Base-by-base conservation (phyloP, 2,888 invertebrate genomes). In the Cheilosia vernalis region DNA sequence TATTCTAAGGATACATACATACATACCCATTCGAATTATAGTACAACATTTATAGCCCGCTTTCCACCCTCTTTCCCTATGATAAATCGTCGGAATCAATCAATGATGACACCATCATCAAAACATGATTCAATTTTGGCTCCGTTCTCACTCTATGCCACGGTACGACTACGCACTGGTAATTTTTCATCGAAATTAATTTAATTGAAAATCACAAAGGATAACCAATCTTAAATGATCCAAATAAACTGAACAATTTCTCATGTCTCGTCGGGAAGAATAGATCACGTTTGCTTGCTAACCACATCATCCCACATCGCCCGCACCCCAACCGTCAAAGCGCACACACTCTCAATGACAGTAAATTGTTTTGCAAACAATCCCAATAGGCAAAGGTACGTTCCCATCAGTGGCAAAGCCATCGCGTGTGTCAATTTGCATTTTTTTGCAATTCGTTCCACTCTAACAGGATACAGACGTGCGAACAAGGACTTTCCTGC, bases 201-300 rank as follows among this genome's bases (percentile, higher is more conserved):
- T 85, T 85, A 81, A 85, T 81, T 85, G 85, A 85, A 85, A 85
- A 81, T 81, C 81, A 81, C 81, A 81, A 85, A 80, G 85, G 85
- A 85, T 85, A 85, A 81, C 85, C 85, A 85, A 85, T 85, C 85
- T 72, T 81, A 85, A 85, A 85, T 85, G 85, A 85, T 85, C 85
- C 81, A 85, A 85, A 85, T 81, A 85, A 85, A 81, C 81, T 85
- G 30, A 81, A 76, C 85, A 72, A 85, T 85, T 72, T 85, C 85
- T 85, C 85, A 85, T 81, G 85, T 81, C 70, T 72, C 44, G 49
- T 40, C 81, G 66, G 44, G 56, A 76, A 85, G 76, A 85, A 85
- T 72, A 67, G 85, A 76, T 56, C 81, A 85, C 85, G 85, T 80
- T 77, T 77, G 55, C 72, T 42, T 72, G 72, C 55, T 47, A 66